phyloP scores from a whole-genome alignment of 2,113 vertebrate species.

The Paramormyrops kingsleyae region DNA sequence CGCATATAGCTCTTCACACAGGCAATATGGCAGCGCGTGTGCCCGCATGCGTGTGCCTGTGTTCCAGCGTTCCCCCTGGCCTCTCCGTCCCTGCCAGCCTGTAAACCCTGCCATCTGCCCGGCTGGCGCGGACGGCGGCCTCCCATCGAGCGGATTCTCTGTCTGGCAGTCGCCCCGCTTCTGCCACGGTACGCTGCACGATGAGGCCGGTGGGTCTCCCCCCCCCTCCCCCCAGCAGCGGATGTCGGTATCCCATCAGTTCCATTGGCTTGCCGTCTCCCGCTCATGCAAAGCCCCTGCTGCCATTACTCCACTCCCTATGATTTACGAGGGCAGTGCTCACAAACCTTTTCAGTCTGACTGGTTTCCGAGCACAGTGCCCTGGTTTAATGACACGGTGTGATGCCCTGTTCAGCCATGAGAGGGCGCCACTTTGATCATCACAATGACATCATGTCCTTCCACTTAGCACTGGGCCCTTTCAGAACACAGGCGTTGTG shows the following conservation, averaged over 20 bases:
- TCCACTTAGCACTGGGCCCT: background rate
- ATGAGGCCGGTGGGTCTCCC: background rate
- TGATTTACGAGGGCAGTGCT: background rate
- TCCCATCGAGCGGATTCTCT: background rate
- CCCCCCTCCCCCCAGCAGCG: background rate
- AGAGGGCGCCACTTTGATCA: background rate
- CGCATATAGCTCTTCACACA: background rate
- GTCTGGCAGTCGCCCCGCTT: background rate
- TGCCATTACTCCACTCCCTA: background rate
- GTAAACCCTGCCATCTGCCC: conserved; percentile 13
- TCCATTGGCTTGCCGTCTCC: background rate
- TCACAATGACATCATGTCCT: background rate
- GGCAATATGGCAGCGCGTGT: background rate
- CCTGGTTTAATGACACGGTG: background rate
- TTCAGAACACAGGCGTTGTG: background rate
- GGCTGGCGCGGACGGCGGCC: background rate
- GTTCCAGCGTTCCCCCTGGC: background rate
- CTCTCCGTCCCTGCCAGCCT: background rate
- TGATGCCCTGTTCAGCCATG: background rate
- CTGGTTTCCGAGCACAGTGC: background rate
- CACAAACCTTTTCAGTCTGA: background rate
- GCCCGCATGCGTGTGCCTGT: background rate
- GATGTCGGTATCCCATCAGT: background rate
- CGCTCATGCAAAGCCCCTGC: background rate
- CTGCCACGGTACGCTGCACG: background rate